Evolutionary conservation across 2,888 invertebrate species (phyloP).

Genomic region (Tetropium fuscum): DNA sequence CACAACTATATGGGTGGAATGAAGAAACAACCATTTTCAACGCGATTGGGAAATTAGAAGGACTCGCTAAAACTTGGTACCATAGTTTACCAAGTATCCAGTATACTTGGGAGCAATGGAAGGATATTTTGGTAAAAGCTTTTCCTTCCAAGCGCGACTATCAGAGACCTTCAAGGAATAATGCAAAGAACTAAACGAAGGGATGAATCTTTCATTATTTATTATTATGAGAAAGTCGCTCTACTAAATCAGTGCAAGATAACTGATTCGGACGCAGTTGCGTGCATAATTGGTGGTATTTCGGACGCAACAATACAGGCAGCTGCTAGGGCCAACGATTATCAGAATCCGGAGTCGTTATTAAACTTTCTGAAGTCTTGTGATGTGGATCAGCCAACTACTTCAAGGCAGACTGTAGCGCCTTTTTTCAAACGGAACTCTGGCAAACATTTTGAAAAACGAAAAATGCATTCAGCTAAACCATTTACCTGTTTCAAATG

Average conservation of each 20-base stretch:
- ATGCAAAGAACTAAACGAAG: conserved; percentile 16
- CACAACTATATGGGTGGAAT: conserved; percentile 26
- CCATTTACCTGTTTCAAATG: neutral
- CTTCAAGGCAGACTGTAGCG: neutral
- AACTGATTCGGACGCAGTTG: conserved; percentile 32
- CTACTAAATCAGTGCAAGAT: conserved; percentile 34
- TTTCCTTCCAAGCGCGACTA: conserved; percentile 35
- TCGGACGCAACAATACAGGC: conserved; percentile 21
- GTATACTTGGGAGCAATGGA: conserved; percentile 43
- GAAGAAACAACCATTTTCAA: conserved; percentile 37
- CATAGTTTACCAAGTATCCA: conserved; percentile 33
- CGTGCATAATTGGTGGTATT: conserved; percentile 42
- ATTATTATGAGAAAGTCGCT: conserved; percentile 37
- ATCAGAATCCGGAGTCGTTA: conserved; percentile 27
- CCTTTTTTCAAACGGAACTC: neutral
- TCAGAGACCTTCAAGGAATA: conserved; percentile 8
- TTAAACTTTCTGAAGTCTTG: conserved; percentile 23
- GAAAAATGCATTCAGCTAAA: neutral
- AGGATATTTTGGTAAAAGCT: conserved; percentile 37
- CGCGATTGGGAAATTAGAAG: conserved; percentile 47
- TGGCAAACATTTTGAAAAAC: neutral
- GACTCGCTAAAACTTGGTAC: conserved; percentile 45
- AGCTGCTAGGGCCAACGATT: conserved; percentile 31
- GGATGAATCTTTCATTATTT: conserved; percentile 30
- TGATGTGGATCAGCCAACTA: neutral